Evolutionary conservation across 2,797 vertebrate genomes (phyloP).

Genomic region (Tokudaia tokunoshimensis): DNA sequence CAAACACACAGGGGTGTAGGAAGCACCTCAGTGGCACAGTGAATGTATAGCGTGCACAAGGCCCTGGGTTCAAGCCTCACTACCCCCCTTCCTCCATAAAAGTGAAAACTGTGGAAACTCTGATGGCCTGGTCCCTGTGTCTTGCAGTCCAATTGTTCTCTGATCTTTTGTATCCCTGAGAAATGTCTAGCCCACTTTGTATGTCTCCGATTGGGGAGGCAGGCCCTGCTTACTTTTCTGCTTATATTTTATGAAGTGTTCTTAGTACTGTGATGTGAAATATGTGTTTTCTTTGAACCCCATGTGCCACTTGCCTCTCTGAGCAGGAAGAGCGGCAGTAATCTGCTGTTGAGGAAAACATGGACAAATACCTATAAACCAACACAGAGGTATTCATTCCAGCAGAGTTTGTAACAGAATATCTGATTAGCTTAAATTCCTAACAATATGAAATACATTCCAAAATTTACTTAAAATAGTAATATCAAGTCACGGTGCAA

Average conservation of each 20-base stretch:
- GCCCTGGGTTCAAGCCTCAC: not conserved
- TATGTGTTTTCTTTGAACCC: not conserved
- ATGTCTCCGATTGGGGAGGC: not conserved
- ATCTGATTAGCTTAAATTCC: slow-evolving; percentile 37
- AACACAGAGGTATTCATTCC: not conserved
- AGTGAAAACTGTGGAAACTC: not conserved
- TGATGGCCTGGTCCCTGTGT: not conserved
- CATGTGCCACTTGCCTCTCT: not conserved
- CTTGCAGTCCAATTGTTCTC: slow-evolving; percentile 23
- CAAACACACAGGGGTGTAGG: not conserved
- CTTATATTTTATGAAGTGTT: not conserved
- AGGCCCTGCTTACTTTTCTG: not conserved
- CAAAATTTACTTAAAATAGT: slow-evolving; percentile 41
- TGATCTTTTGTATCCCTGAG: slow-evolving; percentile 9
- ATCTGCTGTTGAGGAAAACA: slow-evolving; percentile 18
- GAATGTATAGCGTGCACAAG: too few relatives aligned
- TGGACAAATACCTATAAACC: not conserved
- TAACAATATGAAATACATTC: slow-evolving; percentile 22
- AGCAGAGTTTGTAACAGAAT: not conserved
- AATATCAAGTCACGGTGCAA: slow-evolving; percentile 27
- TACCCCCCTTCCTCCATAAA: not conserved
- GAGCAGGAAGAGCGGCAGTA: slow-evolving; percentile 2
- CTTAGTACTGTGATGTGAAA: not conserved
- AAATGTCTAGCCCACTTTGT: not conserved
- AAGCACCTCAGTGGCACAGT: not conserved